Evolutionary conservation across 2,888 invertebrate genomes (phyloP).

Genomic region (Sarcophaga variegata): DNA sequence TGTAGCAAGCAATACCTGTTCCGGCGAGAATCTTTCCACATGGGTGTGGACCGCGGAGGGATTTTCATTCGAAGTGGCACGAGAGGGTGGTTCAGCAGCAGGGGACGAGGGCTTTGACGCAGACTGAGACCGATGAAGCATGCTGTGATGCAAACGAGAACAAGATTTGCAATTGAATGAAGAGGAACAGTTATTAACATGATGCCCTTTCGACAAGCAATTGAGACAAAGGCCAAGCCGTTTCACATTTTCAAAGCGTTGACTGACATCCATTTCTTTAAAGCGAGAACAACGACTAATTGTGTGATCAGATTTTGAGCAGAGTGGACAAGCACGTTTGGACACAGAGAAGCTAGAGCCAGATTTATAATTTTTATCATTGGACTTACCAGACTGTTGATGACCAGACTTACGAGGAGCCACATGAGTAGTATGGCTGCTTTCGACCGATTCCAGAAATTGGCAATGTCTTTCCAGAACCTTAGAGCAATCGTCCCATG

Average conservation of each 20-base stretch:
- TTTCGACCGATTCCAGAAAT: not conserved
- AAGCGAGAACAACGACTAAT: not conserved
- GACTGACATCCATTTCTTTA: not conserved
- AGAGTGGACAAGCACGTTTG: not conserved
- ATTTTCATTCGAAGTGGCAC: slow-evolving; percentile 5
- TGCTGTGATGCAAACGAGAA: slow-evolving; percentile 9
- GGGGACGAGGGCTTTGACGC: slow-evolving; percentile 1
- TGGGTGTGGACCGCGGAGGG: slow-evolving; percentile 46
- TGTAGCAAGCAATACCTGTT: slow-evolving; percentile 63
- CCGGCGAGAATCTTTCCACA: slow-evolving; percentile 36
- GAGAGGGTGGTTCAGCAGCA: slow-evolving; percentile 14
- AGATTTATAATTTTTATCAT: not conserved
- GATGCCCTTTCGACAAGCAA: slow-evolving; percentile 45
- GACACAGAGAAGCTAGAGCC: not conserved
- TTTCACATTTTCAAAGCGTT: slow-evolving; percentile 6
- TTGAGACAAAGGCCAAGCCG: slow-evolving; percentile 21
- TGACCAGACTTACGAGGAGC: not conserved
- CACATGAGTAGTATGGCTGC: not conserved
- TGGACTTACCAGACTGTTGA: not conserved
- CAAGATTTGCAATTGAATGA: slow-evolving; percentile 46
- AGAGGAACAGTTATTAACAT: slow-evolving; percentile 33
- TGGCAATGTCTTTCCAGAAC: too few relatives aligned
- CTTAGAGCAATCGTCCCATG: too few relatives aligned
- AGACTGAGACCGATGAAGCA: slow-evolving; percentile 29
- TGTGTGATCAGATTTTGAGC: not conserved